Base-by-base conservation (phyloP, 2,888 invertebrate species). In the Scaptodrosophila latifasciaeformis region DNA sequence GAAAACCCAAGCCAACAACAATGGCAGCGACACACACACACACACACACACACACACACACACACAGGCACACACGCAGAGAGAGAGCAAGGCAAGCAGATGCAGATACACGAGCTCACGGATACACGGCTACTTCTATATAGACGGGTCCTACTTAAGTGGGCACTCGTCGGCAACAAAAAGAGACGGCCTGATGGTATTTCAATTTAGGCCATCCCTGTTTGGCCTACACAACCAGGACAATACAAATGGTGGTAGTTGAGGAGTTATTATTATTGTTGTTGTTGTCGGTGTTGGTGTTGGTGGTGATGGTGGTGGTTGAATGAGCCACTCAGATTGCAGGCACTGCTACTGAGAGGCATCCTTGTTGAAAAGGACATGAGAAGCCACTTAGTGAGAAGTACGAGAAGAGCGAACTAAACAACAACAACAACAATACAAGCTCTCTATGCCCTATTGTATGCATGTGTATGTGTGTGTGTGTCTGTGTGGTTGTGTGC, bases 331-430 rank as follows among this genome's bases (percentile, higher is more conserved):
- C 72, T 72, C 72, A 78, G 57, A 66, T 51, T 50, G 63, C 61
- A 37, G 49, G 49, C 19, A 6, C 10, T 31, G 44, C 43, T 24
- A 35, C 31, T 31, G 54, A 43, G 39, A 60, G 63, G 67, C 78
- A 71, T 71, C 69, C 76, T 71, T 74, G 76, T 78, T 83, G 72
- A 79, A 82, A 84, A 84, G 85, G 84, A 85, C 85, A 85, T 83
- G 83, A 85, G 84, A 83, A 85, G 84, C 85, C 84, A 85, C 84
- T 85, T 85, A 85, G 82, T 69, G 62, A 69, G 79, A 74, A 76
- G n/a, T 75, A 67, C 67, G 69, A 57, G 53, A 52, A 67, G 55
- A 58, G 59, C 62, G 60, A 57, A 64, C 72, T 64, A 71, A 75
- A 71, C 76, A 71, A 71, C 57, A n/a, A n/a, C n/a, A n/a, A n/a